phyloP scores from a whole-genome alignment of 2,888 invertebrate species.

The Macropis europaea region DNA sequence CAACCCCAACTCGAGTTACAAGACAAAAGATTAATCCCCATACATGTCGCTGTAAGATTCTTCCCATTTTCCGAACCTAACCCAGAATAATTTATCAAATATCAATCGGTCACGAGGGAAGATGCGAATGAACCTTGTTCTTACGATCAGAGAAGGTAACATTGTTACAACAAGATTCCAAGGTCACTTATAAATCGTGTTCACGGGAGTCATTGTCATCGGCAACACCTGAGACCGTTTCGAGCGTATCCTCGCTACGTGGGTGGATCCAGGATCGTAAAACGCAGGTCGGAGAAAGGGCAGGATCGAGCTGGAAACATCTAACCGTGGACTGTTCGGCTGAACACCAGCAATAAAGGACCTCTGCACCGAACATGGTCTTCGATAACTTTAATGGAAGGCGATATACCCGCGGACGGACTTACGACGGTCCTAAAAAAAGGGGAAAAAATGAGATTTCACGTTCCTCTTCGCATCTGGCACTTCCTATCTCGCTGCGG shows the following conservation, averaged over 20 bases:
- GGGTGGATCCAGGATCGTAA: conserved; percentile 46
- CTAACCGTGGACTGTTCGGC: conserved; percentile 28
- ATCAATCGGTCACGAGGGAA: too few relatives aligned
- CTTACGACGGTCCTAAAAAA: conserved; percentile 12
- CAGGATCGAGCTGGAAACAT: conserved; percentile 23
- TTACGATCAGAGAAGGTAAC: too few relatives aligned
- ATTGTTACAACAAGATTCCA: too few relatives aligned
- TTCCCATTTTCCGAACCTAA: too few relatives aligned
- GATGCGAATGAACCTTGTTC: too few relatives aligned
- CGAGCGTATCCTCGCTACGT: conserved; percentile 3
- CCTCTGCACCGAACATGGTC: conserved; percentile 12
- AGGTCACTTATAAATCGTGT: not conserved
- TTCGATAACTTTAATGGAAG: conserved; percentile 63
- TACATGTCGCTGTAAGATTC: too few relatives aligned
- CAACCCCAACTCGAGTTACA: too few relatives aligned
- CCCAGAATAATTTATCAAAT: too few relatives aligned
- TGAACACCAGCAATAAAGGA: conserved; percentile 32
- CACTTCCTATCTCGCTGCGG: conserved; percentile 1
- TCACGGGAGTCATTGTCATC: not conserved
- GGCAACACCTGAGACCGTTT: conserved; percentile 3
- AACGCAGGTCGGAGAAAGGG: conserved; percentile 13
- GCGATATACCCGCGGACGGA: conserved; percentile 10
- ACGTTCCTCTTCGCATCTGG: not conserved
- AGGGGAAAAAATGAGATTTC: not conserved
- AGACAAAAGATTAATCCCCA: too few relatives aligned